Percentiles rank a stretch among this genome's conserved stretches.
Evolutionary conservation across 2,113 vertebrate genomes (phyloP).

Genomic region (Paraplagusia blochii): DNA sequence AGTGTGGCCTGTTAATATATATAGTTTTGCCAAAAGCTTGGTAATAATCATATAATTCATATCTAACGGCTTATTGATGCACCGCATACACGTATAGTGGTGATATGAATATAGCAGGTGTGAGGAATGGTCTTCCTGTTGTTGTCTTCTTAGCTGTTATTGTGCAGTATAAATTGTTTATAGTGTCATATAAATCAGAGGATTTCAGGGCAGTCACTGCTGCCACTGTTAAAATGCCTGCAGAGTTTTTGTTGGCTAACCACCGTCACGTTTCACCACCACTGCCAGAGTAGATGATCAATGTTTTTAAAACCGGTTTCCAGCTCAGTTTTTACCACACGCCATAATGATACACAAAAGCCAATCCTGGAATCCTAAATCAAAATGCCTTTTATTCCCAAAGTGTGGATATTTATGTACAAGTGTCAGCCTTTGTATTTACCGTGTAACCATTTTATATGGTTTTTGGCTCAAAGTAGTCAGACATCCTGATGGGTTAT

Average conservation of each 20-base stretch:
- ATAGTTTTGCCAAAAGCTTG: slow-evolving; percentile 5
- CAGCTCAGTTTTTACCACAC: slow-evolving; percentile 29
- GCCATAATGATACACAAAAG: slow-evolving; percentile 10
- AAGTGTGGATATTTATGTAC: slow-evolving; percentile 29
- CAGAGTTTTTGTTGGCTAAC: slow-evolving; percentile 52
- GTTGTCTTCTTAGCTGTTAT: slow-evolving; percentile 61
- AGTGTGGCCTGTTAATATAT: not conserved
- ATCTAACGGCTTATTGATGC: slow-evolving; percentile 4
- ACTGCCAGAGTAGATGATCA: slow-evolving; percentile 28
- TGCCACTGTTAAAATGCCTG: slow-evolving; percentile 55
- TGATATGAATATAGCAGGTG: slow-evolving; percentile 42
- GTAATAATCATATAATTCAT: slow-evolving; percentile 18
- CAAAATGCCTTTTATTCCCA: slow-evolving; percentile 18
- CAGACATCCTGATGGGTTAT: slow-evolving; percentile 31
- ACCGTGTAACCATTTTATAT: slow-evolving; percentile 30
- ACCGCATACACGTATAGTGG: slow-evolving; percentile 26
- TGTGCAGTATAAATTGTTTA: slow-evolving; percentile 67
- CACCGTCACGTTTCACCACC: slow-evolving; percentile 33
- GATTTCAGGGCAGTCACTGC: slow-evolving; percentile 54
- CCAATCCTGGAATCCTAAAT: slow-evolving; percentile 22
- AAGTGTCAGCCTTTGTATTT: slow-evolving; percentile 22
- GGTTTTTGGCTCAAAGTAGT: slow-evolving; percentile 27
- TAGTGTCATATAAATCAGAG: slow-evolving; percentile 56
- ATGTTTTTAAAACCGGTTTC: slow-evolving; percentile 43
- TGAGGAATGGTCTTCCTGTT: slow-evolving; percentile 52